phyloP scores from a whole-genome alignment of 92 coral and sea anemone species.

The Virgularia gustaviana region DNA sequence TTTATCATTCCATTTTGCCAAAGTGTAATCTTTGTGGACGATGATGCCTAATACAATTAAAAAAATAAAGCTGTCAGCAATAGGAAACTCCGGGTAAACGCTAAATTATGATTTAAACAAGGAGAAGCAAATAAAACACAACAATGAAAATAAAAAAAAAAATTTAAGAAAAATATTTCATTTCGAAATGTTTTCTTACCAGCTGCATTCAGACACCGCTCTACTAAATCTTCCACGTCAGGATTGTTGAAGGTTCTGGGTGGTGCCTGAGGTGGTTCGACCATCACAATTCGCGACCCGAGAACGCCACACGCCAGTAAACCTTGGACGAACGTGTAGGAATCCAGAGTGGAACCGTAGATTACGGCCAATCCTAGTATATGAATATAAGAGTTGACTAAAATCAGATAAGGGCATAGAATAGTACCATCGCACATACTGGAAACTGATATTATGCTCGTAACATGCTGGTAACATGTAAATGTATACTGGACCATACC shows the following conservation, averaged over 20 bases:
- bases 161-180: background rate
- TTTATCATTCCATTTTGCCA: slow-evolving; percentile 93
- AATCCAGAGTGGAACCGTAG: slow-evolving; percentile 79
- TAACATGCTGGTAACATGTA: no score
- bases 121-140: background rate
- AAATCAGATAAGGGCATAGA: no score
- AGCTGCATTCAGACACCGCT: slow-evolving; percentile 36
- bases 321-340: slow-evolving; percentile 77
- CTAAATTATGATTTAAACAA: background rate
- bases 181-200: slow-evolving; percentile 39
- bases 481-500: no score
- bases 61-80: background rate
- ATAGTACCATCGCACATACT: no score
- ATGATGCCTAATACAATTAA: slow-evolving; percentile 76
- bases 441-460: no score
- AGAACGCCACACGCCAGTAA: slow-evolving; percentile 68
- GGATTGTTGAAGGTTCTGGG: slow-evolving; percentile 91
- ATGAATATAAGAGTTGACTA: no score
- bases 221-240: slow-evolving; percentile 79
- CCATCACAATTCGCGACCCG: slow-evolving; percentile 71
- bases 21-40: slow-evolving; percentile 71
- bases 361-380: slow-evolving; percentile 83
- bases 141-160: background rate
- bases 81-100: background rate
- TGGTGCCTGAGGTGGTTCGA: slow-evolving; percentile 77